These are phyloP conservation scores for Pogonocherus hispidulus DNA, from an alignment of 2,888 invertebrate species.

Conservation along the genomic window DNA sequence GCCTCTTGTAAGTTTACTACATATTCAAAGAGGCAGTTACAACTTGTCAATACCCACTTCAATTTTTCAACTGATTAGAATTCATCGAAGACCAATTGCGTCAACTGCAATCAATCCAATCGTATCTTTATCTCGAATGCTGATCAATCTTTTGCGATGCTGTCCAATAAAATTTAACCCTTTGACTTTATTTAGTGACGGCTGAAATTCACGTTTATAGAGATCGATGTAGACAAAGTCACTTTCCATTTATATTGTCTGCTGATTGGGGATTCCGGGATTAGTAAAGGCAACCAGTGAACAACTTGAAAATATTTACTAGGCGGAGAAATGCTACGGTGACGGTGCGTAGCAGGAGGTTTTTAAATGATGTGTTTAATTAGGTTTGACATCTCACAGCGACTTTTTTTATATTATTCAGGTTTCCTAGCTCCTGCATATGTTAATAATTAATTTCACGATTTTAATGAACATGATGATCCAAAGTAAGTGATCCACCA, in stretches of 20 bases:
- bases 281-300: constrained; percentile 32
- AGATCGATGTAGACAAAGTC: constrained; percentile 52
- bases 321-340: neutral
- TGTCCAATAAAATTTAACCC: constrained; percentile 55
- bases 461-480: too few relatives aligned
- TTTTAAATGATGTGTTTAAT: neutral
- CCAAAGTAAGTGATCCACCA: too few relatives aligned
- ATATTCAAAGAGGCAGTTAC: constrained; percentile 44
- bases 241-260: constrained; percentile 42
- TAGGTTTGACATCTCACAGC: neutral
- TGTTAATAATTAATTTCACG: too few relatives aligned
- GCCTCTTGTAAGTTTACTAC: constrained; percentile 30
- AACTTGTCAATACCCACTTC: constrained; percentile 54
- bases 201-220: constrained; percentile 44
- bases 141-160: constrained; percentile 52
- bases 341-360: neutral
- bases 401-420: too few relatives aligned
- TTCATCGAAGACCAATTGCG: constrained; percentile 53
- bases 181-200: constrained; percentile 50
- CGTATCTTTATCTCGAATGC: constrained; percentile 47
- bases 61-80: constrained; percentile 53
- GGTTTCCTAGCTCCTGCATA: too few relatives aligned
- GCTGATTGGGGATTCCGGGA: constrained; percentile 25
- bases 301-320: constrained; percentile 32
- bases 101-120: constrained; percentile 55